Base-by-base conservation (phyloP, 1,140 invertebrate species). In the Neodiprion lecontei region DNA sequence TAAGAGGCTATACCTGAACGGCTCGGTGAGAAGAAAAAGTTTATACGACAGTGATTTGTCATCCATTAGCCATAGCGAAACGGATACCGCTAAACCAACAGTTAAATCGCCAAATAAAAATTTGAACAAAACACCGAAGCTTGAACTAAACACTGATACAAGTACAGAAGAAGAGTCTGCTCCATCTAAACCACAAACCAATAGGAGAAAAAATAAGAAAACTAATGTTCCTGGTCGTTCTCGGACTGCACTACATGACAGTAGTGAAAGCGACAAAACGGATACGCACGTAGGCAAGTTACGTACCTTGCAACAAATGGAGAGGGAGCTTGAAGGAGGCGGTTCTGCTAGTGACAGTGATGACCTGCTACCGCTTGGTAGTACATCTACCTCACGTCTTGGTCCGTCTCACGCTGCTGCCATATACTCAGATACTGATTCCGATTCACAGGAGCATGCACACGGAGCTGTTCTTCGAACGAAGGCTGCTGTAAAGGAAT, bases 401-500 rank as follows among this genome's bases (percentile, higher is more conserved):
- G 84, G 82, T 8, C 84, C 87, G 10, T 84, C 84, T 1, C 80
- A 75, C 48, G 90, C 91, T 47, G 88, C 90, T 11, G 91, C 93
- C 72, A 95, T 94, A 78, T 95, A 94, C 83, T 95, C 94, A 0
- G 94, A 95, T 78, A 92, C 91, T 53, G 93, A 95, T 75, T 86
- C 85, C 0, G 93, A 94, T 83, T 93, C 93, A 1, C 91, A 93
- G 74, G 90, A 90, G 74, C 92, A 93, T 66, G 86, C 88, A 4
- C 84, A 85, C 21, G 86, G 91, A 86, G 81, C 86, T 90, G 72
- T 90, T 90, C 82, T 91, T 72, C 90, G 94, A 75, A 96, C 95
- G 4, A 96, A 96, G 88, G 95, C 94, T 10, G 93, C 95, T 10
- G 92, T 96, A 77, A 96, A 96, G 86, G 93, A 95, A 79, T 96